Evolutionary conservation across 2,113 vertebrate species (phyloP).

Genomic region (Neogale vison): DNA sequence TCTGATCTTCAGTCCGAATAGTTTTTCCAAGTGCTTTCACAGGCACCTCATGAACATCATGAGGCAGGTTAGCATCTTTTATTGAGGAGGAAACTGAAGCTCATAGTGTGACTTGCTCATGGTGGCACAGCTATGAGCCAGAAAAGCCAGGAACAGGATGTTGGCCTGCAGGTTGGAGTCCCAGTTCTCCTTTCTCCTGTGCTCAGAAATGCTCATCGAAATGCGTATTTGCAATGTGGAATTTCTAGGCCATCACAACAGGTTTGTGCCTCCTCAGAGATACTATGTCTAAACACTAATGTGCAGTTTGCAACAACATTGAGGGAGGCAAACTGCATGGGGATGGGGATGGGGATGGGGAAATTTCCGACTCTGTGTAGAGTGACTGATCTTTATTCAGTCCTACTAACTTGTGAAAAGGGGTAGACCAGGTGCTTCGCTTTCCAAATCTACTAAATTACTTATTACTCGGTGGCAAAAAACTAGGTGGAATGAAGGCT

Average conservation of each 20-base stretch:
- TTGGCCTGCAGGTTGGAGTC: neutral
- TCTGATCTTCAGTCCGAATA: neutral
- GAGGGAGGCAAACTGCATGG: neutral
- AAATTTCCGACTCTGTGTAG: neutral
- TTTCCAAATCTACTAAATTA: slow-evolving; percentile 4
- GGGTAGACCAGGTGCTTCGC: neutral
- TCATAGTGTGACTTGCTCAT: neutral
- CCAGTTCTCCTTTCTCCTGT: neutral
- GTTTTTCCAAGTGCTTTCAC: neutral
- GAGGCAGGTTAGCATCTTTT: neutral
- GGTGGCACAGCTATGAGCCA: neutral
- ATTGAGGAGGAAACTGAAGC: neutral
- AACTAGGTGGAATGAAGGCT: neutral
- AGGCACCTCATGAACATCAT: neutral
- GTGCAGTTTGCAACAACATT: neutral
- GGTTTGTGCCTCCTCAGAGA: neutral
- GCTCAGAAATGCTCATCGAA: neutral
- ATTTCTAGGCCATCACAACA: neutral
- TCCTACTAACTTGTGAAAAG: neutral
- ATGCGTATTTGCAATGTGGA: neutral
- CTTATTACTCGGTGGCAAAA: neutral
- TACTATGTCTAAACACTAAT: neutral
- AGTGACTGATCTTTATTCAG: neutral
- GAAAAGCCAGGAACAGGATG: neutral
- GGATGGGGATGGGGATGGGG: no score